Evolutionary conservation across 2,888 invertebrate species (phyloP), one percentile per base, ranked within the genome.

Genomic region (Nymphalis polychloros): DNA sequence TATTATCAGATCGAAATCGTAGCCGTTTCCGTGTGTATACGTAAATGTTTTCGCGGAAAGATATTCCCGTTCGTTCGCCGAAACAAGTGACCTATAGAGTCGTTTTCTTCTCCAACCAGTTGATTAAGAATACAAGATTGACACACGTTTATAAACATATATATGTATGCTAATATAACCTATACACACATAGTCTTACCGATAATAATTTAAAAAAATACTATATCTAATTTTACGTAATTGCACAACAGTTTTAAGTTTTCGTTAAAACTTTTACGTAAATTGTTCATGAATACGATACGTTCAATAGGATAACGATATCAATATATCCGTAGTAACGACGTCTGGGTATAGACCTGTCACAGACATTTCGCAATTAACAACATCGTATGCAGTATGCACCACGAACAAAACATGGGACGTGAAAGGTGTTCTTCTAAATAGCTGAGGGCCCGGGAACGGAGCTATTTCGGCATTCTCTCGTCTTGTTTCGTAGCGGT

Each of bases 381-480:
- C 53, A 55, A 31, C 41, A 41, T 41, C 41, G 53, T 31, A 19
- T 57, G 20, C 46, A 41, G 53, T 31, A 19, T 57, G 20, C 46
- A 41, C 23, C n/a, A 41, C 41, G 17, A 55, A 13, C 59, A 46
- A 63, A 63, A 67, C 53, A 61, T 46, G 57, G 61, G 20, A n/a
- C 61, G 59, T 19, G 60, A 53, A 59, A 59, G 41, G 64, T 49
- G 59, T 63, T 50, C 70, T 63, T 55, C 17, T 67, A 65, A 66
- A 72, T 66, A 65, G 68, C 71, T 67, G 27, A 55, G 59, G 68
- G 61, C 64, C 71, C 65, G 76, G 76, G 76, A 75, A 41, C 19
- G 35, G 57, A 67, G 81, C 84, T 85, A 85, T 85, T 86, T 84
- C 77, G 73, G 78, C 78, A 69, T 70, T 65, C 63, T 68, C 76